Percentiles rank a stretch among this genome's conserved stretches.
These are phyloP conservation scores for Drosophila nigricruria DNA, from an alignment of 2,888 invertebrate species.

Conservation along the genomic window DNA sequence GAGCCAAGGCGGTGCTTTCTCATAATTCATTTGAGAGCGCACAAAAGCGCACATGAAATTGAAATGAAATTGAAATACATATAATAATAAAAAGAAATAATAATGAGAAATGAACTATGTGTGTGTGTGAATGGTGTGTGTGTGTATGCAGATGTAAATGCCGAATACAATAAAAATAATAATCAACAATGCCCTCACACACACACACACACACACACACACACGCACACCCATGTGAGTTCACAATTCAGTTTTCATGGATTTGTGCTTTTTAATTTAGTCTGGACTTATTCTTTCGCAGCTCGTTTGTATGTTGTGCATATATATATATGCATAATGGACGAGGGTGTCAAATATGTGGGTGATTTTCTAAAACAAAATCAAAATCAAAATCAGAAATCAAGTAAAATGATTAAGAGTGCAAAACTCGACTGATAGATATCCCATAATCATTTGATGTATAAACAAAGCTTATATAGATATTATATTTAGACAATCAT, in stretches of 20 bases:
- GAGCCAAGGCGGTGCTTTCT: constrained; percentile 68
- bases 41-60: constrained; percentile 72
- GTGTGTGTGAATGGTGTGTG: constrained; percentile 9
- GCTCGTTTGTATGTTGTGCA: constrained; percentile 11
- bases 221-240: constrained; percentile 29
- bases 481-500: neutral
- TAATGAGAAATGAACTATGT: constrained; percentile 63
- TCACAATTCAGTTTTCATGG: constrained; percentile 46
- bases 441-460: neutral
- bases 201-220: constrained; percentile 33
- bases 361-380: constrained; percentile 30
- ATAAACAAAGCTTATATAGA: too few relatives aligned
- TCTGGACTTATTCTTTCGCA: constrained; percentile 51
- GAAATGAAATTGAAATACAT: constrained; percentile 72
- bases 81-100: constrained; percentile 66
- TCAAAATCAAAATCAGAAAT: constrained; percentile 14
- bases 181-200: constrained; percentile 68
- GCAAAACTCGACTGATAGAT: neutral
- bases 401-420: neutral
- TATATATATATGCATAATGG: constrained; percentile 33
- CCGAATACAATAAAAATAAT: constrained; percentile 76
- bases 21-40: constrained; percentile 78
- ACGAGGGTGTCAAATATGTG: constrained; percentile 53
- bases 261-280: constrained; percentile 62
- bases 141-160: constrained; percentile 61